Base-by-base conservation (phyloP, 1,140 invertebrate species). In the Drosophila baimaii region DNA sequence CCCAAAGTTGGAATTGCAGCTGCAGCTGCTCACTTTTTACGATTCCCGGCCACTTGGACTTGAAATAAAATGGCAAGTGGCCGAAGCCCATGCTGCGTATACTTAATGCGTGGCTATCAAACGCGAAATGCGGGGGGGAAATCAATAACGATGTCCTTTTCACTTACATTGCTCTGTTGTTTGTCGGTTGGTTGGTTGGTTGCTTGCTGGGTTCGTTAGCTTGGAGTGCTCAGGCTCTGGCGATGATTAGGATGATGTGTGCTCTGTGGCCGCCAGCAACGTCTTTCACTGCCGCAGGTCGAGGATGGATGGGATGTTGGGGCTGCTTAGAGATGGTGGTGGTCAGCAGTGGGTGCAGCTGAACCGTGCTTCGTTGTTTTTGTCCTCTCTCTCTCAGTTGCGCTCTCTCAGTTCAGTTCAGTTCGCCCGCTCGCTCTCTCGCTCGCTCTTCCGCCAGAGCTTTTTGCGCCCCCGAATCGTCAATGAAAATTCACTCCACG, bases 311-410 rank as follows among this genome's bases (percentile, higher is more conserved):
- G 9, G 19, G 49, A 23, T 54, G n/a, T n/a, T n/a, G n/a, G 19
- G 63, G n/a, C 19, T 17, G 41, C 41, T 59, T 64, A 35, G 46
- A 76, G 78, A 19, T n/a, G 56, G 23, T 47, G 57, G 62, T 35
- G 31, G 61, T 56, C 29, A 31, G 17, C 31, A n/a, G 51, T 52
- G 51, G 78, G 76, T 88, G 83, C 84, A 89, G 84, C 80, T 71
- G 61, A 88, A 88, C 79, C 78, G 62, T 66, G 39, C 55, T 86
- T 89, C 84, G 84, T 89, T 89, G 84, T 89, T 90, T 89, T 81
- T 81, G 85, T 84, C 84, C 59, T 77, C 51, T 89, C 59, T 77
- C 51, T 52, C 51, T 52, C 51, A 59, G 77, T 61, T 49, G 51
- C 17, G 69, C 69, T 74, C 69, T 61, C 51, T 21, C 49, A 17